These are phyloP conservation scores for Piaya cayana DNA, from an alignment of 2,113 vertebrate species.

Conservation along the genomic window DNA sequence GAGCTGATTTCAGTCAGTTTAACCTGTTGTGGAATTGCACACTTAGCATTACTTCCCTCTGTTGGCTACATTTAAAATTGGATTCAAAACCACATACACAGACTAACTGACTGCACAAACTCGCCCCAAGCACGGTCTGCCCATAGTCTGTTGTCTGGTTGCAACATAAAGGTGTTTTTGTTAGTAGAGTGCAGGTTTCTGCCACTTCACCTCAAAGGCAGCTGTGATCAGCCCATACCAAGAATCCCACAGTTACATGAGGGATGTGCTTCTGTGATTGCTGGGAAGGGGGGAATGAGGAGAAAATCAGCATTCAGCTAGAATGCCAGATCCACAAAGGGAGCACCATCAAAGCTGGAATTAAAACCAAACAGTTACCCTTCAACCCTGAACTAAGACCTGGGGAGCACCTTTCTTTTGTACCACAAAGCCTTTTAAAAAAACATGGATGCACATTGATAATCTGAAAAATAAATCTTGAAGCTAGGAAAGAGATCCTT, in stretches of 20 bases:
- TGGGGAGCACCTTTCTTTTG: not conserved
- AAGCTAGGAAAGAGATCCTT: not conserved
- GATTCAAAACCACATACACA: not conserved
- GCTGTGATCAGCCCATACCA: not conserved
- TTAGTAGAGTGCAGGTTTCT: not conserved
- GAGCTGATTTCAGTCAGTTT: not conserved
- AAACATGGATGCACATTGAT: not conserved
- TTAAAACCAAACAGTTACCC: not conserved
- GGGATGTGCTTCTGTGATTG: not conserved
- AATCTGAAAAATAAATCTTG: not conserved
- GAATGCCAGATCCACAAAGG: not conserved
- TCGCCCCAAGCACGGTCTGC: not conserved
- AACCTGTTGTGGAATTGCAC: not conserved
- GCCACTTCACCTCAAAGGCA: not conserved
- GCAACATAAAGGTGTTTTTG: not conserved
- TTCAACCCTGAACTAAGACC: not conserved
- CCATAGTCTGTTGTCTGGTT: rapidly evolving
- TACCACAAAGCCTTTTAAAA: not conserved
- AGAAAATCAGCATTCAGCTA: not conserved
- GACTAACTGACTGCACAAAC: not conserved
- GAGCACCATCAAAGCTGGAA: not conserved
- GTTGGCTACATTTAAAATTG: not conserved
- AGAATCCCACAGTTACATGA: not conserved
- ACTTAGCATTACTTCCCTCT: not conserved
- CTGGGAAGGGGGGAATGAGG: not conserved